phyloP scores from a whole-genome alignment of 2,888 invertebrate genomes.

The Melangyna quadrimaculata region DNA sequence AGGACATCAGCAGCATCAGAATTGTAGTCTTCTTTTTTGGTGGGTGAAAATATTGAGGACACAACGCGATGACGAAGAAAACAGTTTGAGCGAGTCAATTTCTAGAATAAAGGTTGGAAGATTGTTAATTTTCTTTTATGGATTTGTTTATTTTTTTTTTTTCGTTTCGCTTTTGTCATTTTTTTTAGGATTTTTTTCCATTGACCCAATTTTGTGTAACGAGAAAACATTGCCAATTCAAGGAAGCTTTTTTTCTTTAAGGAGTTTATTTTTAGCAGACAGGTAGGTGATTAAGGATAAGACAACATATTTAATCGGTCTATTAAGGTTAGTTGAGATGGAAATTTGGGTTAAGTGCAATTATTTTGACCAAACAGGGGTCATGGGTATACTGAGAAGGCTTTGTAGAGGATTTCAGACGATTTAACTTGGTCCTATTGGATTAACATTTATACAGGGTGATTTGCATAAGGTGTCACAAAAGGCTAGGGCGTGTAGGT shows the following conservation, averaged over 20 bases:
- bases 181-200: slow-evolving; percentile 3
- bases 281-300: slow-evolving; percentile 31
- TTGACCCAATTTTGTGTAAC: slow-evolving; percentile 1
- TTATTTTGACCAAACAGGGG: slow-evolving; percentile 1
- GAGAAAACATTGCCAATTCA: slow-evolving; percentile 19
- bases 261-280: neutral
- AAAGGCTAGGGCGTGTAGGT: no score
- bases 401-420: neutral
- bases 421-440: neutral
- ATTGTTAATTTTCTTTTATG: slow-evolving; percentile 39
- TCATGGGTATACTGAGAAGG: no score
- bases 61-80: neutral
- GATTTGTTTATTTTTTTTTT: slow-evolving; percentile 8
- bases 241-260: neutral
- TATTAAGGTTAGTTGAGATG: slow-evolving; percentile 12
- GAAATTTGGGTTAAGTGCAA: slow-evolving; percentile 18
- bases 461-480: no score
- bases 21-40: neutral
- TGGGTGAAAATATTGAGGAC: slow-evolving; percentile 1
- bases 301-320: slow-evolving; percentile 27
- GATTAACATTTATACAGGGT: neutral
- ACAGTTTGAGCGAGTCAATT: slow-evolving; percentile 41
- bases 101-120: slow-evolving; percentile 10
- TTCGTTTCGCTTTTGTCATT: neutral
- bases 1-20: slow-evolving; percentile 17